A percentile compares a stretch with the other conserved stretches of the same genome.
Conservation (phyloP, 2,113 vertebrate genomes). For the Chamaea fasciata region DNA sequence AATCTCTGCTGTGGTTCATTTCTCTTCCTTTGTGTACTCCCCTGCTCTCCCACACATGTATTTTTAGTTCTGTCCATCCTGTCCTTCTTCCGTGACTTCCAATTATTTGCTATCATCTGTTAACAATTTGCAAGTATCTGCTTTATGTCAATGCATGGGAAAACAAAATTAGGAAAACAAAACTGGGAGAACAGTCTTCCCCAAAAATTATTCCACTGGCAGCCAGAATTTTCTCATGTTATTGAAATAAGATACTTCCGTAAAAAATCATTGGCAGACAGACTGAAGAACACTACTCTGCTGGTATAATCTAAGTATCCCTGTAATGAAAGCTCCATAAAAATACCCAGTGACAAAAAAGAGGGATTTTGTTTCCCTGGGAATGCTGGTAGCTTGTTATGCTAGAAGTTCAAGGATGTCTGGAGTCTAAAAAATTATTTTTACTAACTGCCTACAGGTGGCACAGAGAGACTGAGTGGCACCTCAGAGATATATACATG, state of each 20-base stretch:
- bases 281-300: not conserved
- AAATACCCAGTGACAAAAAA: not conserved
- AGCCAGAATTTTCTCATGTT: not conserved
- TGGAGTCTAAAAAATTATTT: not conserved
- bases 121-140: not conserved
- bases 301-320: not conserved
- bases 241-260: not conserved
- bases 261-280: not conserved
- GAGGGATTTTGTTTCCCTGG: not conserved
- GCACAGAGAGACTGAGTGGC: not conserved
- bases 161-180: not conserved
- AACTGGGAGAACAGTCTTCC: not conserved
- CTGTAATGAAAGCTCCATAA: not conserved
- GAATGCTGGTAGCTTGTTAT: not conserved
- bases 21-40: not conserved
- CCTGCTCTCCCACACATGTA: not conserved
- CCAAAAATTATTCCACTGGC: not conserved
- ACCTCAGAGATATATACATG: not conserved
- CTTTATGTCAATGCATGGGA: not conserved
- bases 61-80: not conserved
- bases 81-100: not conserved
- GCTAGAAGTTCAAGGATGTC: not conserved
- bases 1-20: not conserved
- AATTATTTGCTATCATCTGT: not conserved
- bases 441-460: not conserved